Percentiles rank a stretch among this genome's conserved stretches.
Evolutionary conservation across 2,113 vertebrate genomes (phyloP).

Genomic region (Bubalus kerabau): DNA sequence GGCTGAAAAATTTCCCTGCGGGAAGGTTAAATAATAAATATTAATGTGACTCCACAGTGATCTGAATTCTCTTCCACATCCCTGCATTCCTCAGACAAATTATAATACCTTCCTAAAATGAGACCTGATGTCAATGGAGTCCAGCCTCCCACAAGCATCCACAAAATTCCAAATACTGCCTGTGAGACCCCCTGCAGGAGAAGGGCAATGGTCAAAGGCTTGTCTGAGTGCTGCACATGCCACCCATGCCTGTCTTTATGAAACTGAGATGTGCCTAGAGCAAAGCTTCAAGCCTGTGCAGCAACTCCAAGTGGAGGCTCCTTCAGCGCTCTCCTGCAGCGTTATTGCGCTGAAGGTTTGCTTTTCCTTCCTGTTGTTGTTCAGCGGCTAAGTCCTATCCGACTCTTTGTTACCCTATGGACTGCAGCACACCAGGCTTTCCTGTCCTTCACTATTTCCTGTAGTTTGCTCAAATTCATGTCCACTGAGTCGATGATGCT

Average conservation of each 20-base stretch:
- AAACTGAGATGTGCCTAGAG: not conserved
- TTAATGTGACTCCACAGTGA: not conserved
- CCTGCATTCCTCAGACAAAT: not conserved
- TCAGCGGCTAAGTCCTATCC: not conserved
- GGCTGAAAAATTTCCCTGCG: not conserved
- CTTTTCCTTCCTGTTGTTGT: not conserved
- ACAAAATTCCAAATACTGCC: not conserved
- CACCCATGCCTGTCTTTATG: not conserved
- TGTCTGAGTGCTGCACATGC: not conserved
- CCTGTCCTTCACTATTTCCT: not conserved
- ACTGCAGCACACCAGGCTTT: not conserved
- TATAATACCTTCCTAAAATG: not conserved
- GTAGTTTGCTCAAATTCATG: not conserved
- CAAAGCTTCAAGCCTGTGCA: not conserved
- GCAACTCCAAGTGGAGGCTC: not conserved
- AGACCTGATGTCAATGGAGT: not conserved
- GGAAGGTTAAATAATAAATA: not conserved
- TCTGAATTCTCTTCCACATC: not conserved
- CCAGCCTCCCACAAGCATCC: not conserved
- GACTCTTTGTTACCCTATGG: not conserved
- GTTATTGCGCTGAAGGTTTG: fast-evolving
- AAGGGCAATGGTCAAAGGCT: too few relatives aligned
- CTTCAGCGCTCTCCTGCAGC: not conserved
- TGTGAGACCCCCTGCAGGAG: not conserved
- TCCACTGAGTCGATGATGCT: not conserved